Evolutionary conservation across 2,797 vertebrate species (phyloP).

Genomic region (Oophaga sylvatica): DNA sequence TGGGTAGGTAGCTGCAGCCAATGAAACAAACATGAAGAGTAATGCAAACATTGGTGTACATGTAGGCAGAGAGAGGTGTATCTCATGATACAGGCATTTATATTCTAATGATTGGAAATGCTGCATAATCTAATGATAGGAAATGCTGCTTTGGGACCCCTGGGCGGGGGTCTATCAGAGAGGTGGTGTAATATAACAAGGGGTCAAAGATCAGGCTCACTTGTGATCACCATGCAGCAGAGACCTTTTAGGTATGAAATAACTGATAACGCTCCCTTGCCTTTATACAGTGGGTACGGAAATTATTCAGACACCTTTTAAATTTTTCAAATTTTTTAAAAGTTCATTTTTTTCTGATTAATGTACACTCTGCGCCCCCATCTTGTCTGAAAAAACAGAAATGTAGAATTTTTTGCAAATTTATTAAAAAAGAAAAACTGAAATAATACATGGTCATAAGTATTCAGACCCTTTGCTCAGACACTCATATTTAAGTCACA

Average conservation of each 20-base stretch:
- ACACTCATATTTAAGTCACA: too few species aligned
- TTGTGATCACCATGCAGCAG: neutral
- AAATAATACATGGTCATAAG: too few species aligned
- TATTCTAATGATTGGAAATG: neutral
- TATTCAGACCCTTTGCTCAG: too few species aligned
- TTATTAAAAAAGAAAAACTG: too few species aligned
- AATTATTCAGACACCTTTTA: too few species aligned
- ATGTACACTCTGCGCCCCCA: too few species aligned
- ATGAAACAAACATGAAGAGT: neutral
- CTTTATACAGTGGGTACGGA: too few species aligned
- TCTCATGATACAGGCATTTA: neutral
- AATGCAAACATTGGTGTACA: neutral
- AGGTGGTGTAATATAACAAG: neutral
- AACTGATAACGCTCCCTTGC: neutral
- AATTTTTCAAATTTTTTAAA: too few species aligned
- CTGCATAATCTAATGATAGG: neutral
- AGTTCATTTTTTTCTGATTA: too few species aligned
- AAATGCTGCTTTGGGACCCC: neutral
- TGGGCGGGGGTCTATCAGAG: neutral
- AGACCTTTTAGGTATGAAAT: neutral
- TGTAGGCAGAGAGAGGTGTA: neutral
- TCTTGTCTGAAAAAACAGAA: too few species aligned
- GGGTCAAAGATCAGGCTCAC: neutral
- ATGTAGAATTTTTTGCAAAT: too few species aligned
- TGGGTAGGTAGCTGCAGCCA: neutral